Base-by-base conservation (phyloP, 2,113 vertebrate genomes). In the Penelope pileata region DNA sequence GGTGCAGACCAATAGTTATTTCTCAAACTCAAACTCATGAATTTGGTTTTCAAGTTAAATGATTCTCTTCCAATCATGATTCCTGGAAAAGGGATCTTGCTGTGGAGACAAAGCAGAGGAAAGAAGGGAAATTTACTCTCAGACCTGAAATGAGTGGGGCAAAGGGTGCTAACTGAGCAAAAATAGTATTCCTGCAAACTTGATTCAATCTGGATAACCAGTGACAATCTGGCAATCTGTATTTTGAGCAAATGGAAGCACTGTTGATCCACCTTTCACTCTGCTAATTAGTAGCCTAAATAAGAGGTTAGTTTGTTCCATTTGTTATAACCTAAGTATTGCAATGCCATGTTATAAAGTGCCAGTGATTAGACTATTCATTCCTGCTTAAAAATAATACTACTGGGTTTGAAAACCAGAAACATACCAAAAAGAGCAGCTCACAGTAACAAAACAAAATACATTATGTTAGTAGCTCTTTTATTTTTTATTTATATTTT, bases 401-500 rank as follows among this genome's bases (percentile, higher is more conserved):
- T 36, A 26, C 30, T 73, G 40, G 18, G 53, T 45, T 85, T 59
- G 36, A 45, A 40, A 32, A 66, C 16, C 16, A 26, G 62, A 14
- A 60, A n/a, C 16, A 56, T 19, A 30, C 5, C 16, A 23, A 23
- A 24, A 59, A 59, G 27, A 53, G 7, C 26, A 29, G 51, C 51
- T 27, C 27, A 29, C 51, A 29, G 51, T 15, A 38, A 16, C 17
- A 51, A 29, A 30, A 30, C 13, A 36, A 36, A 24, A 60, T 11
- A 29, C 6, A 12, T 7, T 6, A 26, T 16, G 82, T 2, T 48
- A 56, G 17, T 67, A 6, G 4, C 27, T 40, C 14, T 78, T 83
- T 91, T 73, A 29, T 78, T 92, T 90, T 78, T 92, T 93, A 32
- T 89, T 87, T 85, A 29, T 69, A 38, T 91, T 96, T 91, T 95